Percentiles rank a stretch among this genome's conserved stretches.
These are phyloP conservation scores for Cheirogaleus major DNA, from an alignment of 2,797 vertebrate genomes.

Conservation along the genomic window DNA sequence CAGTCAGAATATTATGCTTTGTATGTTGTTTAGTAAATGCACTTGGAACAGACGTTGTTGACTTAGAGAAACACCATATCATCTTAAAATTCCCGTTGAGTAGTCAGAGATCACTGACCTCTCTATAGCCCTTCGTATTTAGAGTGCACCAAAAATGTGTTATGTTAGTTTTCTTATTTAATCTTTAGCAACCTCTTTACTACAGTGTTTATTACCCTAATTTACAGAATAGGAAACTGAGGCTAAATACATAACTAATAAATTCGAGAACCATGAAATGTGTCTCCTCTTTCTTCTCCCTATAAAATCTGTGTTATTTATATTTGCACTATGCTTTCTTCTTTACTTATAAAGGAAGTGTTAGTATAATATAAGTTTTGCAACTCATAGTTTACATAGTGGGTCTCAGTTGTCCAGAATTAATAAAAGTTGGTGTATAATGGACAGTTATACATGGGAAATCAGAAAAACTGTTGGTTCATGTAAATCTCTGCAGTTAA, in stretches of 20 bases:
- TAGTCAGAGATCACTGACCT: neutral
- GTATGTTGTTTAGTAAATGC: neutral
- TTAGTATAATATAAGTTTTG: neutral
- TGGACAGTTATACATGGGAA: neutral
- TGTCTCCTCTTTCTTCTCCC: neutral
- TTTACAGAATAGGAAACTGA: neutral
- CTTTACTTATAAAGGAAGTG: neutral
- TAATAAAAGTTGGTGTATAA: neutral
- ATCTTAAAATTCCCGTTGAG: neutral
- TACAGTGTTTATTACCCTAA: neutral
- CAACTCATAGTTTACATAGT: neutral
- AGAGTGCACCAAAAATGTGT: neutral
- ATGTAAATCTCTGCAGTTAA: neutral
- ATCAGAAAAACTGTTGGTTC: neutral
- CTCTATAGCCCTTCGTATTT: neutral
- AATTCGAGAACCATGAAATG: neutral
- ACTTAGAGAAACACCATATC: neutral
- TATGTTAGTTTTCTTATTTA: neutral
- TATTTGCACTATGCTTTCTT: neutral
- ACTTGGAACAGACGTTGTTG: neutral
- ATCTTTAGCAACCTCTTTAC: neutral
- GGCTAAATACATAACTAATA: neutral
- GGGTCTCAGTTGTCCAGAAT: neutral
- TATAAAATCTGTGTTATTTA: neutral
- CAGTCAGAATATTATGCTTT: neutral